Evolutionary conservation across 1,140 invertebrate genomes (phyloP).

Genomic region (Trachymyrmex cornetzi): DNA sequence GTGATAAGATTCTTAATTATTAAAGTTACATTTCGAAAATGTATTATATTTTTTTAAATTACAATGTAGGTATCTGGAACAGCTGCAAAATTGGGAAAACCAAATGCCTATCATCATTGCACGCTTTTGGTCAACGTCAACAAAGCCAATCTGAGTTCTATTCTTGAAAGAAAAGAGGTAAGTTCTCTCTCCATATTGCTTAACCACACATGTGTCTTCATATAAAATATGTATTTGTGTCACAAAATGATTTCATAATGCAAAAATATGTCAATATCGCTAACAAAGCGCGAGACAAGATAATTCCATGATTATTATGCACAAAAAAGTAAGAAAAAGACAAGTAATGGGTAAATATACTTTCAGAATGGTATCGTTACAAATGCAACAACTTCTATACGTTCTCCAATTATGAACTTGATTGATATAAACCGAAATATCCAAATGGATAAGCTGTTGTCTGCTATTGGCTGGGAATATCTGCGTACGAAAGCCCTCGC

Average conservation of each 20-base stretch:
- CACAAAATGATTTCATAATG: background rate
- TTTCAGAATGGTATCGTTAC: constrained; percentile 89
- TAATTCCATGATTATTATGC: constrained; percentile 9
- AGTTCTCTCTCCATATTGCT: background rate
- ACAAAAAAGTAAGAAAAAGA: background rate
- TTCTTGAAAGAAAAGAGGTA: constrained; percentile 90
- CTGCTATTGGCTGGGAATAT: constrained; percentile 93
- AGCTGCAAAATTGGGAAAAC: constrained; percentile 94
- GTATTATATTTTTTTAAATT: constrained; percentile 25
- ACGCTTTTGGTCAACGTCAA: constrained; percentile 95
- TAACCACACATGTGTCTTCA: background rate
- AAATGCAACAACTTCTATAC: constrained; percentile 93
- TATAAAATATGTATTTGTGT: background rate
- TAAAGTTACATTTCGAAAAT: background rate
- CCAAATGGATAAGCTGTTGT: constrained; percentile 90
- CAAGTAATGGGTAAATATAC: constrained; percentile 1
- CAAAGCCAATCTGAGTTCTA: constrained; percentile 90
- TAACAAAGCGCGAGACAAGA: too few species aligned
- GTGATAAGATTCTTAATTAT: background rate
- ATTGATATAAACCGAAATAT: constrained; percentile 90
- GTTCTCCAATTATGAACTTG: constrained; percentile 93
- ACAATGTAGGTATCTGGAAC: constrained; percentile 93
- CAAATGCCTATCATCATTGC: constrained; percentile 97
- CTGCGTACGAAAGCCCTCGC: constrained; percentile 90
- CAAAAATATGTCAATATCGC: constrained; percentile 6